Evolutionary conservation across 1,140 invertebrate genomes (phyloP).

Genomic region (Eubasilissa regina): DNA sequence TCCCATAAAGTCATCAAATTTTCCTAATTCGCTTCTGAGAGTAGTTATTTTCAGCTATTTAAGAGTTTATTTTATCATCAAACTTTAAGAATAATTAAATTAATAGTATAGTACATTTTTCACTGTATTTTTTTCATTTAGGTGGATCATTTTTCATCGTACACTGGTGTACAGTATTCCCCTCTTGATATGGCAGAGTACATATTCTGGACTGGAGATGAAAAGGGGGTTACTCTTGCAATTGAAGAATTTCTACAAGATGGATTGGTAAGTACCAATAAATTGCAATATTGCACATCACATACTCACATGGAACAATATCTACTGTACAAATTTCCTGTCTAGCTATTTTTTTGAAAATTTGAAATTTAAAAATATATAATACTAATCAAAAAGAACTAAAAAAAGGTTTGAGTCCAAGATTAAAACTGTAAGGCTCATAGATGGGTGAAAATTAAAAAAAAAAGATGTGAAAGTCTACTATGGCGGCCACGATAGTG

Average conservation of each 20-base stretch:
- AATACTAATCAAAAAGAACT: no score
- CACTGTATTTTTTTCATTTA: conserved; percentile 54
- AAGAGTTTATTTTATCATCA: background rate
- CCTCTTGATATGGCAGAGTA: conserved; percentile 84
- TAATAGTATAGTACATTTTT: background rate
- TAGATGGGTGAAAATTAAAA: no score
- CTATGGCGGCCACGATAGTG: no score
- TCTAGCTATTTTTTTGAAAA: no score
- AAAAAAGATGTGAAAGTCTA: no score
- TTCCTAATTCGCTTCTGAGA: background rate
- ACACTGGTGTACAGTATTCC: conserved; percentile 76
- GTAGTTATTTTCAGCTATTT: background rate
- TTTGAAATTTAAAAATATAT: no score
- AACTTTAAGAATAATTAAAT: no score
- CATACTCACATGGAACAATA: no score
- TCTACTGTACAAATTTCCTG: no score
- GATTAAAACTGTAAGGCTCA: no score
- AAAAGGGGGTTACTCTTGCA: conserved; percentile 80
- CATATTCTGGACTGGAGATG: conserved; percentile 85
- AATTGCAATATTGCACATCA: conserved; percentile 54
- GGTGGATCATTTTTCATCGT: conserved; percentile 68
- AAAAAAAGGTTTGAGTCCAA: no score
- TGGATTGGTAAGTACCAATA: conserved; percentile 74
- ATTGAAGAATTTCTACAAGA: conserved; percentile 82
- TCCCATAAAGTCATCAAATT: conserved; percentile 36